A percentile compares a stretch with the other conserved stretches of the same genome.
Evolutionary conservation across 2,113 vertebrate species (phyloP).

Genomic region (Plestiodon gilberti): DNA sequence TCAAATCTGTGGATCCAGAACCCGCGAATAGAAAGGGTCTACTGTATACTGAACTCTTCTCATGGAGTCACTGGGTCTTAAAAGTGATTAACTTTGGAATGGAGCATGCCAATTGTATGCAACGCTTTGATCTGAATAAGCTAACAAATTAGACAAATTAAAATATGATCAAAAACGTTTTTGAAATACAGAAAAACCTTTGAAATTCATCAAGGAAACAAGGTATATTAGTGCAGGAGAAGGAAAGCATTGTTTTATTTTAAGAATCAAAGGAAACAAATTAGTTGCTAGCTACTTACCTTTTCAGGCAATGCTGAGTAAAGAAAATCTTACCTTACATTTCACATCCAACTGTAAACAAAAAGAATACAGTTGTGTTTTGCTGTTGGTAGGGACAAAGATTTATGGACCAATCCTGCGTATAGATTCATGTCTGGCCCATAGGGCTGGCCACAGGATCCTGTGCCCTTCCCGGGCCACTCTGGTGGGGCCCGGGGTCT

Average conservation of each 20-base stretch:
- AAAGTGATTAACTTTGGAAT: not conserved
- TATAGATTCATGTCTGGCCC: no score
- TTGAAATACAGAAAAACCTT: conserved; percentile 3
- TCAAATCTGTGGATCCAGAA: no score
- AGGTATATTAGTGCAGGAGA: not conserved
- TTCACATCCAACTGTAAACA: not conserved
- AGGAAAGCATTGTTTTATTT: not conserved
- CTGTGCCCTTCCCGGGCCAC: no score
- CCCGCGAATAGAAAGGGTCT: no score
- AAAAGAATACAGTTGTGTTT: not conserved
- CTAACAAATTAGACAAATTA: not conserved
- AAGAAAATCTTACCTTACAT: not conserved
- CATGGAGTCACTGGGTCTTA: not conserved
- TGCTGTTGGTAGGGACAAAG: not conserved
- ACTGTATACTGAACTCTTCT: not conserved
- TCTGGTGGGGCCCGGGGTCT: no score
- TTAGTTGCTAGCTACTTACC: not conserved
- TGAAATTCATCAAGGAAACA: conserved; percentile 1
- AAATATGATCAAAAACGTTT: conserved; percentile 1
- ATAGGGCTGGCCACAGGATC: no score
- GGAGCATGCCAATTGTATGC: not conserved
- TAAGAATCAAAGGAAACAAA: not conserved
- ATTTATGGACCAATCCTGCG: not conserved
- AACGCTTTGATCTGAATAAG: not conserved
- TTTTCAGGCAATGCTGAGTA: not conserved